These are phyloP conservation scores for Ichneumon xanthorius DNA, from an alignment of 2,888 invertebrate species.

Conservation along the genomic window DNA sequence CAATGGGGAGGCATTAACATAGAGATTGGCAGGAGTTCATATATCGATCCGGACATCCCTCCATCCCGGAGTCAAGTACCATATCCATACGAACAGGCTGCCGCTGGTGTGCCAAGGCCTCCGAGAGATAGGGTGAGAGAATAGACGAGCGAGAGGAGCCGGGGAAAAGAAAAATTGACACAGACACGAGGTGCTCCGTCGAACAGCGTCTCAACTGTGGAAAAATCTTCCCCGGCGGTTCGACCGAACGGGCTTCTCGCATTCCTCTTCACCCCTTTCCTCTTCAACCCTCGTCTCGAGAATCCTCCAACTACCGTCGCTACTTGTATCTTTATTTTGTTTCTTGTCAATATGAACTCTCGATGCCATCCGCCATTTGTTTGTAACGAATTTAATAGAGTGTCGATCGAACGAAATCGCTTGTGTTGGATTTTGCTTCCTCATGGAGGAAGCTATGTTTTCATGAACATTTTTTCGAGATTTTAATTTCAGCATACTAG, in stretches of 20 bases:
- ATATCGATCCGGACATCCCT: slow-evolving; percentile 81
- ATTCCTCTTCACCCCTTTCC: slow-evolving; percentile 32
- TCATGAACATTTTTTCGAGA: too few relatives aligned
- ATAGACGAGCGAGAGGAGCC: slow-evolving; percentile 18
- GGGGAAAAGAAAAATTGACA: slow-evolving; percentile 32
- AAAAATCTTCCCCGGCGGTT: slow-evolving; percentile 45
- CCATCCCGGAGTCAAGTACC: slow-evolving; percentile 76
- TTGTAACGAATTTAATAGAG: not conserved
- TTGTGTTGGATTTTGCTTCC: not conserved
- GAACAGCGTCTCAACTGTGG: not conserved
- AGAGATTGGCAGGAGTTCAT: slow-evolving; percentile 84
- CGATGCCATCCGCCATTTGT: not conserved
- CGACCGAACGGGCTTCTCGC: slow-evolving; percentile 32
- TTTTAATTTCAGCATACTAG: too few relatives aligned
- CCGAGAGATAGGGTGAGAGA: slow-evolving; percentile 21
- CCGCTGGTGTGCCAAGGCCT: slow-evolving; percentile 46
- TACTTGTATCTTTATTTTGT: not conserved
- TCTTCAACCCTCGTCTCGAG: slow-evolving; percentile 7
- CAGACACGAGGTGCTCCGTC: slow-evolving; percentile 36
- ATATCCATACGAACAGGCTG: slow-evolving; percentile 76
- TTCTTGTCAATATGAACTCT: not conserved
- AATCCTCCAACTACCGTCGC: not conserved
- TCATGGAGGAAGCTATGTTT: too few relatives aligned
- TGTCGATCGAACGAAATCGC: not conserved
- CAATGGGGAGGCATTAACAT: slow-evolving; percentile 80